phyloP scores from a whole-genome alignment of 1,140 invertebrate species.

The Sycophaga agraensis region DNA sequence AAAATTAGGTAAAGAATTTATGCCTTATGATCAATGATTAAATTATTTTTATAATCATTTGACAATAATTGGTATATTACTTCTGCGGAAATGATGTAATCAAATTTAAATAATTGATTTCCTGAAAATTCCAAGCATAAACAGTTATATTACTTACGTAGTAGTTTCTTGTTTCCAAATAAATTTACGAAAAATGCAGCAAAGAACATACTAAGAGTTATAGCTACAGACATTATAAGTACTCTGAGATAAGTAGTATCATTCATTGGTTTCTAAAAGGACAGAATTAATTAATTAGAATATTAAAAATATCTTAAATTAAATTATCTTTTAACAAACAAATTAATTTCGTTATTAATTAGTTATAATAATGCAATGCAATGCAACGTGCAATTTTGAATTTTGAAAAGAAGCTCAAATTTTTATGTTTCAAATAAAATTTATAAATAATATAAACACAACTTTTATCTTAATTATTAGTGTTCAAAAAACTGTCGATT shows the following conservation, averaged over 20 bases:
- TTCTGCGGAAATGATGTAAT: not conserved
- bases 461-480: too few relatives aligned
- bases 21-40: not conserved
- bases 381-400: too few relatives aligned
- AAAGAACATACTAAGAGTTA: conserved; percentile 33
- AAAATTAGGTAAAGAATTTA: not conserved
- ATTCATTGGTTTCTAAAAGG: conserved; percentile 30
- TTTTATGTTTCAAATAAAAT: too few relatives aligned
- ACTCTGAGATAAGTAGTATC: conserved; percentile 39
- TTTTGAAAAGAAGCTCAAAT: too few relatives aligned
- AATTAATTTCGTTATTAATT: too few relatives aligned
- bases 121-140: not conserved
- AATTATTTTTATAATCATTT: too few relatives aligned
- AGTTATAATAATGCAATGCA: too few relatives aligned
- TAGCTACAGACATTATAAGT: conserved; percentile 33
- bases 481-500: too few relatives aligned
- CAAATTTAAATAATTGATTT: not conserved
- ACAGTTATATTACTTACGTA: conserved; percentile 44
- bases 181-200: conserved; percentile 37
- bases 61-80: not conserved
- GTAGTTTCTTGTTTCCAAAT: conserved; percentile 40
- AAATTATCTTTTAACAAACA: not conserved
- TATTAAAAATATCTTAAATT: not conserved
- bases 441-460: too few relatives aligned
- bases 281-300: not conserved